A percentile compares a stretch with the other conserved stretches of the same genome.
phyloP scores from a whole-genome alignment of 2,797 vertebrate species.

The Sebastiscus tertius region DNA sequence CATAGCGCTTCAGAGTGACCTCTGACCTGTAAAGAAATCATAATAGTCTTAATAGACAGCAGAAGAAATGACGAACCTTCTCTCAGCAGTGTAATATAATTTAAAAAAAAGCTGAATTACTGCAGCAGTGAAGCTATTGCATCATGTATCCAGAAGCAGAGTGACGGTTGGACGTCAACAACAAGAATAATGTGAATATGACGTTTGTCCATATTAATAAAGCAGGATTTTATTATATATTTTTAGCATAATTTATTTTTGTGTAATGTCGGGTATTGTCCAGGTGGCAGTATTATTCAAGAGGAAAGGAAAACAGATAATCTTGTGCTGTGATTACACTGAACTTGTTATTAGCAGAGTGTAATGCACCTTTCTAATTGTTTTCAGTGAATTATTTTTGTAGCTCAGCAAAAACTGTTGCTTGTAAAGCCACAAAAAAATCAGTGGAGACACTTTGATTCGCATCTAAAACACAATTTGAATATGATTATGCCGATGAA shows the following conservation, averaged over 20 bases:
- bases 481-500: slow-evolving; percentile 2
- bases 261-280: not conserved
- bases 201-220: slow-evolving; percentile 31
- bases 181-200: slow-evolving; percentile 48
- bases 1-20: slow-evolving; percentile 90
- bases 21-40: slow-evolving; percentile 86
- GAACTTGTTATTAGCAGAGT: not conserved
- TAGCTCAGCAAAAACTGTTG: slow-evolving; percentile 7
- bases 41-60: slow-evolving; percentile 9
- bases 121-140: slow-evolving; percentile 54
- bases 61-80: not conserved
- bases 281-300: not conserved
- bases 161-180: slow-evolving; percentile 12
- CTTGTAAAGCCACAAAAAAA: not conserved
- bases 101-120: slow-evolving; percentile 21
- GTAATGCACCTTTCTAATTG: not conserved
- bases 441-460: not conserved
- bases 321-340: not conserved
- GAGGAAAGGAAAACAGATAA: not conserved
- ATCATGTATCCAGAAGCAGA: slow-evolving; percentile 44
- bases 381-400: slow-evolving; percentile 6
- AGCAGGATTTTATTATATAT: not conserved
- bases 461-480: slow-evolving; percentile 4
- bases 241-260: not conserved
- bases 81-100: slow-evolving; percentile 13